A percentile compares a stretch with the other conserved stretches of the same genome.
Evolutionary conservation across 2,113 vertebrate species (phyloP).

Genomic region (Cnemophilus loriae): DNA sequence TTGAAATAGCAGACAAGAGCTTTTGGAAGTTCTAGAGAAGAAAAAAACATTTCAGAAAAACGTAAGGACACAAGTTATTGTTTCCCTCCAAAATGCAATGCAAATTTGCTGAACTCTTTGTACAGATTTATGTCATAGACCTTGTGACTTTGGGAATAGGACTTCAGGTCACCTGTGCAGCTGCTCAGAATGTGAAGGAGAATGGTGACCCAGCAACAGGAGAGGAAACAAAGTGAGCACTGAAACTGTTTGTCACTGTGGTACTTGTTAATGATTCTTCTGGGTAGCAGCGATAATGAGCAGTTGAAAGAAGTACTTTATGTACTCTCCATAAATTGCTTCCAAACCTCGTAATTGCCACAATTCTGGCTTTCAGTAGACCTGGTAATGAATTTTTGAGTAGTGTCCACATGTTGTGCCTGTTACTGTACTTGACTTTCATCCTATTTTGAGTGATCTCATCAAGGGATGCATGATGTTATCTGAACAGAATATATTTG

Average conservation of each 20-base stretch:
- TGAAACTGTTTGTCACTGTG: not conserved
- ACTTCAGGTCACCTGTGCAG: not conserved
- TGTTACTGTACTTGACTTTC: constrained; percentile 5
- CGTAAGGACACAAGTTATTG: not conserved
- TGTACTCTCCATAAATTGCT: constrained; percentile 32
- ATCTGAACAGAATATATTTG: not conserved
- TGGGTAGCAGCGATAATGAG: constrained; percentile 37
- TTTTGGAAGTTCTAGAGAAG: not conserved
- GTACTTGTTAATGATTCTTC: constrained; percentile 36
- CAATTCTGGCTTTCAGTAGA: constrained; percentile 45
- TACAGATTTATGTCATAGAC: not conserved
- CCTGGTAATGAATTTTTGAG: constrained; percentile 60
- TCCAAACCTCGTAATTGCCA: constrained; percentile 29
- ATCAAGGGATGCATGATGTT: not conserved
- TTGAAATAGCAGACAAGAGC: not conserved
- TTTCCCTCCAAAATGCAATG: not conserved
- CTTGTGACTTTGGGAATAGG: not conserved
- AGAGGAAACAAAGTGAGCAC: constrained; percentile 11
- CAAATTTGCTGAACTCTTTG: not conserved
- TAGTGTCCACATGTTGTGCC: constrained; percentile 5
- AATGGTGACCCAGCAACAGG: not conserved
- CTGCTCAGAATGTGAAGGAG: not conserved
- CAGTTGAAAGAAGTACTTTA: constrained; percentile 34
- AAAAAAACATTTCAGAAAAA: not conserved
- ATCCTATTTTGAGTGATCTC: not conserved